Percentiles rank a stretch among this genome's conserved stretches.
Conservation (phyloP, 2,888 invertebrate genomes). For the Mythimna lalbum region DNA sequence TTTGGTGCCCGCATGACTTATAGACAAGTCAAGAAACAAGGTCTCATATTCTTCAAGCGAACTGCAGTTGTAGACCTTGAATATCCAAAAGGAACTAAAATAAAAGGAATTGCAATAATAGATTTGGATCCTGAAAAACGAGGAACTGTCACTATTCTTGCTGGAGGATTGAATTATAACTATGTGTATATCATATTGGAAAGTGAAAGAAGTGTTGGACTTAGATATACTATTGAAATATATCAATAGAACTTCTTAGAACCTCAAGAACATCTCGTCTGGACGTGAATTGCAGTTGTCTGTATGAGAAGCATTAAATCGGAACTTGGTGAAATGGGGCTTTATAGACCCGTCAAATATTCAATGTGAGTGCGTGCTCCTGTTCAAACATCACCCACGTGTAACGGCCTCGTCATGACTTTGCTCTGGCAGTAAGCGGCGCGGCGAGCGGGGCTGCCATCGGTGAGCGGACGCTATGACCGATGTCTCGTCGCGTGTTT, state of each 20-base stretch:
- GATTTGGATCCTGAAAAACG: conserved; percentile 70
- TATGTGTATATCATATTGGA: conserved; percentile 67
- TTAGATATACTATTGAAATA: conserved; percentile 64
- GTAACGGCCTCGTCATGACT: too few relatives aligned
- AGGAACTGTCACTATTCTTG: conserved; percentile 60
- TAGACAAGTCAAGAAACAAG: conserved; percentile 73
- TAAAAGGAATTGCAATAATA: conserved; percentile 73
- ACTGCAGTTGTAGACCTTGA: conserved; percentile 61
- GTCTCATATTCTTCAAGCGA: conserved; percentile 71
- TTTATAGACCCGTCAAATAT: too few relatives aligned
- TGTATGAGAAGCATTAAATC: too few relatives aligned
- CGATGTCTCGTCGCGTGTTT: too few relatives aligned
- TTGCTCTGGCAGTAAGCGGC: too few relatives aligned
- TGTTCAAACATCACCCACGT: too few relatives aligned
- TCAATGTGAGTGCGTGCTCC: too few relatives aligned
- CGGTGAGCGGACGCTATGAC: too few relatives aligned
- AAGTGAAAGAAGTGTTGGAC: conserved; percentile 70
- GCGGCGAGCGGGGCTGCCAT: too few relatives aligned
- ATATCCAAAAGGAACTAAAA: conserved; percentile 72
- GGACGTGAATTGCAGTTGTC: too few relatives aligned
- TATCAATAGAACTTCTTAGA: conserved; percentile 39
- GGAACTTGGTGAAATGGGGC: too few relatives aligned
- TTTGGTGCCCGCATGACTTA: conserved; percentile 76
- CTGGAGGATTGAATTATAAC: conserved; percentile 68
- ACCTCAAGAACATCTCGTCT: too few relatives aligned